Evolutionary conservation across 2,888 invertebrate genomes (phyloP), one percentile per base, ranked within the genome.

Genomic region (Odiellus spinosus): DNA sequence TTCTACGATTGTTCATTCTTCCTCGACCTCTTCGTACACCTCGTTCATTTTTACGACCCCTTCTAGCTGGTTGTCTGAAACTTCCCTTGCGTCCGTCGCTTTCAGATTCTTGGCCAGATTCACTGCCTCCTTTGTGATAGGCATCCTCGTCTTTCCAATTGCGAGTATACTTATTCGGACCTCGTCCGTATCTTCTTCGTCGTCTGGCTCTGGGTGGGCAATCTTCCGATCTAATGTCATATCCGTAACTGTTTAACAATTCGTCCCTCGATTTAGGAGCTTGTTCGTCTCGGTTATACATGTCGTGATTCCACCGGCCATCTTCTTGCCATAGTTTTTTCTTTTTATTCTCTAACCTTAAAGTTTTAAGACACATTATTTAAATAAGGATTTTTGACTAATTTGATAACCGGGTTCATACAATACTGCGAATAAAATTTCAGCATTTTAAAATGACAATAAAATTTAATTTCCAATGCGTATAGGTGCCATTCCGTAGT

Each of bases 91-190:
- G 17, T 26, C 26, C 26, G 26, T 26, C 26, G 8, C 26, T 26
- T 8, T 26, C 26, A 8, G 26, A 26, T 26, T 26, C 26, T 8
- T 26, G 26, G 4, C 26, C 26, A 26, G 26, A 26, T 26, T 26
- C 21, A 33, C 49, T 45, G n/a, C 49, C 38, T 3, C 51, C 51
- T 17, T 49, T 52, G 2, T 41, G 75, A 63, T 88, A 90, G 0
- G 88, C 88, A 61, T 83, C 83, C 63, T 85, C 86, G 62, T 90
- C 88, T 62, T 88, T 86, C 87, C 88, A 90, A 49, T 84, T 86
- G 11, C 88, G 75, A 0, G 82, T 85, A 65, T 90, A 90, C 64
- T 87, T 88, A 63, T 81, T 87, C 0, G 88, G 88, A 1, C 88
- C 87, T 46, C 88, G 83, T 0, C 83, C 87, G 64, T 88, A 90